Percentiles rank a stretch among this genome's conserved stretches.
Conservation (phyloP, 2,888 invertebrate genomes). For the Ennomos erosarius region DNA sequence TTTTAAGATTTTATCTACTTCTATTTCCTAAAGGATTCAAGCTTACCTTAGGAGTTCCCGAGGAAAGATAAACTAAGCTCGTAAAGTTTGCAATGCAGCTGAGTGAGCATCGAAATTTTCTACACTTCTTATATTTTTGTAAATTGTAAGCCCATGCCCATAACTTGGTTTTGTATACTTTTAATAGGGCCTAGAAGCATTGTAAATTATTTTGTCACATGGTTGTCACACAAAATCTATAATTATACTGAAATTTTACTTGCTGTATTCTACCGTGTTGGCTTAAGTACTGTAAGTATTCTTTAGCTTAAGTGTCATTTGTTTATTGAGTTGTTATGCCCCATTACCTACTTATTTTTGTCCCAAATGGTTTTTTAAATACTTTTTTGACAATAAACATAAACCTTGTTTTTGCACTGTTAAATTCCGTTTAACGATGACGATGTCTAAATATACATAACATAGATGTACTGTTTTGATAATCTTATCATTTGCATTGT, state of each 20-base stretch:
- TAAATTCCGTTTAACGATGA: no score
- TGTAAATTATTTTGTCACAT: conserved; percentile 16
- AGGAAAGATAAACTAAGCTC: conserved; percentile 25
- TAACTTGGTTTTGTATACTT: no score
- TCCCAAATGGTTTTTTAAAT: no score
- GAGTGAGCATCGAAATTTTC: conserved; percentile 22
- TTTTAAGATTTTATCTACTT: not conserved
- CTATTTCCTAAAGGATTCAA: conserved; percentile 2
- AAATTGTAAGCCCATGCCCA: no score
- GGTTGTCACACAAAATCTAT: no score
- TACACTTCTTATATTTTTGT: not conserved
- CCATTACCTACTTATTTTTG: no score
- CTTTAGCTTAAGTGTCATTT: conserved; percentile 3
- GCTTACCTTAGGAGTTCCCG: conserved; percentile 24
- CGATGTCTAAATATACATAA: no score
- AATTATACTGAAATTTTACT: conserved; percentile 6
- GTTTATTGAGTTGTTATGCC: not conserved
- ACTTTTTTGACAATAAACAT: no score
- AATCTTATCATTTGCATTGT: not conserved
- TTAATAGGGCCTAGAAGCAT: conserved; percentile 7
- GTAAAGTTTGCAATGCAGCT: conserved; percentile 31
- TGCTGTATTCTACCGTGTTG: conserved; percentile 13
- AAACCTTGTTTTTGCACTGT: no score
- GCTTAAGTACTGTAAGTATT: not conserved
- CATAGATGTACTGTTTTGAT: not conserved